A percentile compares a stretch with the other conserved stretches of the same genome.
These are phyloP conservation scores for Penaeus indicus DNA, from an alignment of 1,140 invertebrate genomes.

Conservation along the genomic window DNA sequence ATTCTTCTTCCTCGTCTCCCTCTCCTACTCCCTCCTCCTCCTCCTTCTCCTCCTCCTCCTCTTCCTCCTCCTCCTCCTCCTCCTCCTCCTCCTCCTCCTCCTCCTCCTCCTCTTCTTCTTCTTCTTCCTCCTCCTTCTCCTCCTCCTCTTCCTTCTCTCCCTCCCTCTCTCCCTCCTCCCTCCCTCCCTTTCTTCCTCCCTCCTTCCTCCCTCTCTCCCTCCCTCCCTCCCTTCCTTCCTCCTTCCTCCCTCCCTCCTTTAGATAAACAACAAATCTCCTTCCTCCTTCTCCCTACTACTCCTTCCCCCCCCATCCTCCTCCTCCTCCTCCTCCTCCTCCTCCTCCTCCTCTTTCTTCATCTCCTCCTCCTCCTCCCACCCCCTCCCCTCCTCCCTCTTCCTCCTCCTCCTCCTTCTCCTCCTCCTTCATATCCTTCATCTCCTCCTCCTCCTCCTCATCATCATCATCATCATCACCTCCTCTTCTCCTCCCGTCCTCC, in stretches of 20 bases:
- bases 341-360: neutral
- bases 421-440: neutral
- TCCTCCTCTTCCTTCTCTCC: neutral
- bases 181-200: neutral
- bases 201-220: neutral
- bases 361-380: neutral
- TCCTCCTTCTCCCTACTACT: neutral
- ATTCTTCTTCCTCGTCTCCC: neutral
- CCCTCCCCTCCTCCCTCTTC: neutral
- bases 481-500: neutral
- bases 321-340: neutral
- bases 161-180: neutral
- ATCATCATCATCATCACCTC: neutral
- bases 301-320: neutral
- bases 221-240: neutral
- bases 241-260: neutral
- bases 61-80: neutral
- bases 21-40: no score
- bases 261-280: no score
- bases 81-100: neutral
- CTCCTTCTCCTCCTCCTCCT: neutral
- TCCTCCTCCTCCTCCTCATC: neutral
- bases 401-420: neutral
- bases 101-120: neutral
- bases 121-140: neutral